phyloP scores from a whole-genome alignment of 2,113 vertebrate species.

The Dromaius novaehollandiae region DNA sequence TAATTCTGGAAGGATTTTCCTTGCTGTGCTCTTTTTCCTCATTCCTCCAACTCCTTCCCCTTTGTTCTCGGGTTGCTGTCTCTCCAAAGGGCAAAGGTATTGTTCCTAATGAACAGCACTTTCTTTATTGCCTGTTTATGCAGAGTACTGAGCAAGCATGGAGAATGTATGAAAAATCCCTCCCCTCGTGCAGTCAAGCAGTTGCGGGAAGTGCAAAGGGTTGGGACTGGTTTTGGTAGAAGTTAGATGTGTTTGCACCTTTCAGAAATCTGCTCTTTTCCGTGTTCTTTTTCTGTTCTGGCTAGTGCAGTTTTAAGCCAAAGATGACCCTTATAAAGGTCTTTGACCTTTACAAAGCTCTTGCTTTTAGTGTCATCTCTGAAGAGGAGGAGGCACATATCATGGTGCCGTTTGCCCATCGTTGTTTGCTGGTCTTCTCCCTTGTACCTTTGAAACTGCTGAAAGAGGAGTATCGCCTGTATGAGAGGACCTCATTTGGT shows the following conservation, averaged over 20 bases:
- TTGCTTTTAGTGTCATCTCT: not conserved
- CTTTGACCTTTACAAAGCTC: not conserved
- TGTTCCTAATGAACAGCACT: not conserved
- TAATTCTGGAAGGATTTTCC: slow-evolving; percentile 31
- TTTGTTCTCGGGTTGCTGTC: not conserved
- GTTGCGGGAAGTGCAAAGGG: not conserved
- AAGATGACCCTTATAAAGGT: not conserved
- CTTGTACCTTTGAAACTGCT: not conserved
- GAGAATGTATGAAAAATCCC: not conserved
- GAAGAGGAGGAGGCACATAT: not conserved
- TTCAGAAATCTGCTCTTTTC: not conserved
- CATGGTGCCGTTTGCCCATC: not conserved
- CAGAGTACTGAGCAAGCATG: not conserved
- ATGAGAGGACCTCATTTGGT: not conserved
- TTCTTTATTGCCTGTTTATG: not conserved
- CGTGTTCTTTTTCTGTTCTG: not conserved
- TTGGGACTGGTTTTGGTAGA: not conserved
- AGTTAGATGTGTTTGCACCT: fast-evolving
- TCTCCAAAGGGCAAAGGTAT: not conserved
- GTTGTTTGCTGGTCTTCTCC: not conserved
- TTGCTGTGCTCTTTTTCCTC: not conserved
- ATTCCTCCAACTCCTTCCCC: not conserved
- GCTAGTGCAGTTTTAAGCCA: not conserved
- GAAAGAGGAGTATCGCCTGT: not conserved
- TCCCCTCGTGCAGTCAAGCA: not conserved